Evolutionary conservation across 2,888 invertebrate genomes (phyloP).

Genomic region (Agrochola circellaris): DNA sequence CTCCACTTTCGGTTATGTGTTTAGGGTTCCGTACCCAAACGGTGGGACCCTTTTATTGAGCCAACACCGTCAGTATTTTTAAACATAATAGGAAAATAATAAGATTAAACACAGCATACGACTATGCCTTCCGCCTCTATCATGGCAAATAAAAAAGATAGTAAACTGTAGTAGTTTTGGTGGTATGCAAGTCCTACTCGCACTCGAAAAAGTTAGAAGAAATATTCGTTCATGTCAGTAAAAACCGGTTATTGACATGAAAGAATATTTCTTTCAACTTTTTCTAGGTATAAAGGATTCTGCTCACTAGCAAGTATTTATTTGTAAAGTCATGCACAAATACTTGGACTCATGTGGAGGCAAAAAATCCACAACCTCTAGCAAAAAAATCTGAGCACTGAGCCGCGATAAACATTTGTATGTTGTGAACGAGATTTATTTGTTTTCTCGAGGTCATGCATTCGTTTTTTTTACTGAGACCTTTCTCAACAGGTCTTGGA

Average conservation of each 20-base stretch:
- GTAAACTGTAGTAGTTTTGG: too few relatives aligned
- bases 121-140: too few relatives aligned
- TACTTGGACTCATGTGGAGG: background rate
- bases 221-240: too few relatives aligned
- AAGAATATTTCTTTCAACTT: background rate
- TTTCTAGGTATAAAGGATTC: background rate
- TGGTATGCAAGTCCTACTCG: background rate
- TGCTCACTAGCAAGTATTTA: background rate
- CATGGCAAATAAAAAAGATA: too few relatives aligned
- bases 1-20: background rate
- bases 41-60: too few relatives aligned
- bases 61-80: background rate
- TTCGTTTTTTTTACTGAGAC: background rate
- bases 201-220: too few relatives aligned
- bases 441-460: background rate
- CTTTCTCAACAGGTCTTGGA: slow-evolving; percentile 9
- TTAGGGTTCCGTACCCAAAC: background rate
- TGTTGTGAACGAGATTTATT: slow-evolving; percentile 1
- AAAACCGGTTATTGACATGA: background rate
- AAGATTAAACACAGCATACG: too few relatives aligned
- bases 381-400: slow-evolving; percentile 7
- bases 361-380: slow-evolving; percentile 8
- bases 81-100: too few relatives aligned
- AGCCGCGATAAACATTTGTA: slow-evolving; percentile 13
- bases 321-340: slow-evolving; percentile 29